Evolutionary conservation across 2,797 vertebrate genomes (phyloP), one percentile per base, ranked within the genome.

Genomic region (Phrynocephalus guinanensis): DNA sequence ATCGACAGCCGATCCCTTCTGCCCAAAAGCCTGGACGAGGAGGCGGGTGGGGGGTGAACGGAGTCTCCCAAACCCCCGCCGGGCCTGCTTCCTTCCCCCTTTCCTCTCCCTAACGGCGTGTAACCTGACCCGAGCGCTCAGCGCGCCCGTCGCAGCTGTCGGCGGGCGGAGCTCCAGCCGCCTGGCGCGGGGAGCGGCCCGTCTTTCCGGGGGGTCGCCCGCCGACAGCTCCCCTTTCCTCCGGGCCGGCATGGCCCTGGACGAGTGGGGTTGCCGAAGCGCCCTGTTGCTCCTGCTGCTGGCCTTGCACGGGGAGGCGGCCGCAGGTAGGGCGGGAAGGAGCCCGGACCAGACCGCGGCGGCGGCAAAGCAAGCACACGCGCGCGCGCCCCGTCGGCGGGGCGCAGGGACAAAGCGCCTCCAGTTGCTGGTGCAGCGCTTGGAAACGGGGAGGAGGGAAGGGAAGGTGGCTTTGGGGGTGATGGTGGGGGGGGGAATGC

Each of bases 281-380:
- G 85, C 30, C 70, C 33, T 79, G 68, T 70, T 44, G 44, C 7
- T 38, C 33, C 72, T 89, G 44, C 50, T 90, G 56, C 75, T 86
- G 50, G 78, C 86, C 50, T 8, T 24, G 5, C 0, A 63, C 33
- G 30, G 8, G 8, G 67, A 85, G 82, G 86, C 81, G 28, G 9
- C 86, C 50, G 79, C 91, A 91, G 91, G 91, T 91, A 92, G 60
- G 60, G 20, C 52, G 9, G 9, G 9, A 56, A 13, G 52, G 16
- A 33, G 78, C 50, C 38, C 38, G 38, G 38, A 44, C 38, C 5
- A 28, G 30, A 28, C 28, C 28, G 9, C 1, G 10, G 33, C 30
- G 26, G 1, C 5, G 22, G 38, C 38, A 44, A 44, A 44, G 38
- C 38, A 50, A 6, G 10, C 24, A 13, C 85, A 24, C 60, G 3